These are phyloP conservation scores for Fabriciana adippe DNA, from an alignment of 2,888 invertebrate species.

Conservation along the genomic window DNA sequence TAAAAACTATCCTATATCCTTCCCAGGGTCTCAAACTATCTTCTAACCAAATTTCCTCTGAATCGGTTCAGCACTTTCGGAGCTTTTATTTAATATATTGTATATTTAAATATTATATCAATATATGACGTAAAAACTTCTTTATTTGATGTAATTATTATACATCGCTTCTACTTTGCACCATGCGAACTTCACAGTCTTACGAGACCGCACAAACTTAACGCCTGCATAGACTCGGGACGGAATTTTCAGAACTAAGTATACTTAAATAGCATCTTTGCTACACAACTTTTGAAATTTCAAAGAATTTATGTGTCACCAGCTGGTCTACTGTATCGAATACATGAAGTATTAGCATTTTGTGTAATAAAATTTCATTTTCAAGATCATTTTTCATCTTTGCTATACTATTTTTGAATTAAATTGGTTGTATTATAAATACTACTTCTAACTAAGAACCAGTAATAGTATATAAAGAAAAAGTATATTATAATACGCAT, in stretches of 20 bases:
- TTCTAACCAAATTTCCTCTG: too few relatives aligned
- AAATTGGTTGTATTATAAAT: too few relatives aligned
- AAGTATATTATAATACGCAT: too few relatives aligned
- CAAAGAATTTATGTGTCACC: slow-evolving; percentile 19
- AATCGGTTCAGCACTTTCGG: too few relatives aligned
- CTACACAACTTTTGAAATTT: slow-evolving; percentile 22
- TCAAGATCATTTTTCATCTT: too few relatives aligned
- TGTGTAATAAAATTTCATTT: neutral
- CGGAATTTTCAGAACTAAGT: slow-evolving; percentile 20
- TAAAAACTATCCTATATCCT: too few relatives aligned
- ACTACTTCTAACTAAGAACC: too few relatives aligned
- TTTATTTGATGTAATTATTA: neutral
- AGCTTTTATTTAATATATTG: too few relatives aligned
- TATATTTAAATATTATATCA: too few relatives aligned
- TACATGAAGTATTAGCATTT: slow-evolving; percentile 12
- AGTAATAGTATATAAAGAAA: too few relatives aligned
- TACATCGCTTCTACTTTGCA: neutral
- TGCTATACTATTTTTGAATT: too few relatives aligned
- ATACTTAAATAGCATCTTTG: slow-evolving; percentile 20
- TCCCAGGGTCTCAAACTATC: too few relatives aligned
- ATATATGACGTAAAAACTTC: neutral
- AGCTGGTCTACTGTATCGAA: slow-evolving; percentile 2
- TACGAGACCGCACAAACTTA: slow-evolving; percentile 20
- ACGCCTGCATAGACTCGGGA: slow-evolving; percentile 19
- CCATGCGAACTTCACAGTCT: neutral